Conservation (phyloP, 2,113 vertebrate species). For the Mugil cephalus region DNA sequence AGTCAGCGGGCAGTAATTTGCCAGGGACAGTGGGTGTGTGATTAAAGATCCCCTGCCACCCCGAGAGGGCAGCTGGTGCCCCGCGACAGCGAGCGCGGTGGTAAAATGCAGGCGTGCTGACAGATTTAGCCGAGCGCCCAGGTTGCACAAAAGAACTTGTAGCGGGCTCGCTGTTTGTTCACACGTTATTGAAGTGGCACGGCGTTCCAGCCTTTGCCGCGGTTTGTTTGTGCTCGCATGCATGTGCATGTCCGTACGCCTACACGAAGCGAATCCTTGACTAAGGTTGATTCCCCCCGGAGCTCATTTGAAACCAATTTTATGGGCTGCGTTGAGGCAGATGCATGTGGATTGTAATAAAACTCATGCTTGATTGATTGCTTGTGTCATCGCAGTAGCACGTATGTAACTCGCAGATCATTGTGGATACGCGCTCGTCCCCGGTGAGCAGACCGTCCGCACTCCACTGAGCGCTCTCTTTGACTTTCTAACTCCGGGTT, state of each 20-base stretch:
- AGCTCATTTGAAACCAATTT: conserved; percentile 44
- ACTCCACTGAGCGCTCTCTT: conserved; percentile 20
- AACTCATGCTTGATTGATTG: conserved; percentile 34
- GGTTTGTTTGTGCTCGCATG: conserved; percentile 3
- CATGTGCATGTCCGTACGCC: background rate
- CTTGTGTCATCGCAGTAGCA: conserved; percentile 16
- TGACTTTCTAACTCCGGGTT: conserved; percentile 34
- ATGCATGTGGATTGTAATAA: conserved; percentile 24
- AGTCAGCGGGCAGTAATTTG: conserved; percentile 76
- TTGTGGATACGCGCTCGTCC: conserved; percentile 26
- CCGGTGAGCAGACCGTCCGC: conserved; percentile 19
- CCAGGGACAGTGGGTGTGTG: conserved; percentile 67
- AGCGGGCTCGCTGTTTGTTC: conserved; percentile 17
- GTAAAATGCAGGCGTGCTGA: conserved; percentile 33
- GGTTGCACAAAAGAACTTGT: conserved; percentile 37
- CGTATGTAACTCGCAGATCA: conserved; percentile 26
- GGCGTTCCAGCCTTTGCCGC: conserved; percentile 7
- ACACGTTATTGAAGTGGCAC: conserved; percentile 3
- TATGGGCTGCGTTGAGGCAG: conserved; percentile 29
- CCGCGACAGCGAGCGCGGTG: conserved; percentile 36
- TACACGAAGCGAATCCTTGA: conserved; percentile 15
- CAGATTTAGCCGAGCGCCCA: conserved; percentile 45
- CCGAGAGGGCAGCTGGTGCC: conserved; percentile 48
- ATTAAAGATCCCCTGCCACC: conserved; percentile 68
- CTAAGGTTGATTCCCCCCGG: conserved; percentile 18